A percentile compares a stretch with the other conserved stretches of the same genome.
Evolutionary conservation across 2,797 vertebrate species (phyloP).

Genomic region (Pipistrellus pygmaeus): DNA sequence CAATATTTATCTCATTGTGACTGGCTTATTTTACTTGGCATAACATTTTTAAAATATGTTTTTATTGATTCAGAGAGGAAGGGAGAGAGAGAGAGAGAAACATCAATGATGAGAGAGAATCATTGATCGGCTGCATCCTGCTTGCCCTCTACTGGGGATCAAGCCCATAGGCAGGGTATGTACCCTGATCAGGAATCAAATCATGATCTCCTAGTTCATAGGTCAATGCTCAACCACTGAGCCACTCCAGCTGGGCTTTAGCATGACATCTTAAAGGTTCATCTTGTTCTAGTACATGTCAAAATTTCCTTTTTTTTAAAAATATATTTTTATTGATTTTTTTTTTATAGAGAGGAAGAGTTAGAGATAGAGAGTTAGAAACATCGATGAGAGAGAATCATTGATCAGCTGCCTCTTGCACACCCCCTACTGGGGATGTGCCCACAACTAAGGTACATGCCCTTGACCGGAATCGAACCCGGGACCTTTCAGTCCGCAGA

Average conservation of each 20-base stretch:
- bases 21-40: constrained; percentile 44
- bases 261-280: constrained; percentile 2
- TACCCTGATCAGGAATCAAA: not conserved
- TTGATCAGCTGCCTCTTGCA: too few species aligned
- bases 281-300: constrained; percentile 14
- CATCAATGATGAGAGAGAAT: not conserved
- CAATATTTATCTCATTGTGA: constrained; percentile 48
- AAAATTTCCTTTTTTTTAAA: constrained; percentile 7
- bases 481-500: too few species aligned
- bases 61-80: not conserved
- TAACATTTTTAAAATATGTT: constrained; percentile 13
- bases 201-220: not conserved
- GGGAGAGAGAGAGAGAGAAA: not conserved
- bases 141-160: too few species aligned
- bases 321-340: too few species aligned
- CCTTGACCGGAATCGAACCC: too few species aligned
- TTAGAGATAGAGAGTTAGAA: too few species aligned
- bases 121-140: not conserved
- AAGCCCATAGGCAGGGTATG: not conserved
- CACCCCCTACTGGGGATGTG: too few species aligned
- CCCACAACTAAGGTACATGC: too few species aligned
- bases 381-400: too few species aligned
- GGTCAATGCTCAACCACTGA: not conserved
- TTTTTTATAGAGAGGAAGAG: too few species aligned
- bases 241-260: not conserved